Evolutionary conservation across 2,797 vertebrate species (phyloP), one percentile per base, ranked within the genome.

Genomic region (Urophycis tenuis): DNA sequence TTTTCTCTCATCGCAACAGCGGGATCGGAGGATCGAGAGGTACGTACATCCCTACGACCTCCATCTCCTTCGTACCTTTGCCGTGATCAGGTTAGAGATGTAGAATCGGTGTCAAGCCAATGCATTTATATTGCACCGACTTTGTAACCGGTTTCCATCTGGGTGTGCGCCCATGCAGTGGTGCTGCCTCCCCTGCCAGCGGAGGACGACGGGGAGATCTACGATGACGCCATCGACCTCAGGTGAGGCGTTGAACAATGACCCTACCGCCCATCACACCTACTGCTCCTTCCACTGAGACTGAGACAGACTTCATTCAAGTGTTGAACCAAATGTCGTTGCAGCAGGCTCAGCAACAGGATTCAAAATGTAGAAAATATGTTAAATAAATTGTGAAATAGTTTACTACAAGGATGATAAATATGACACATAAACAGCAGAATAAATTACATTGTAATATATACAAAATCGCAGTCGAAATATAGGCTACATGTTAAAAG

Each of bases 161-260:
- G 22, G 41, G 31, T 31, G 5, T 34, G 80, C 74, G 64, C 8
- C 75, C 41, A 74, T 84, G 30, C 86, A 97, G 95, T 92, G 2
- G 73, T 89, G 30, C 91, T 96, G 12, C 93, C 93, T 0, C 91
- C 92, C 5, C 92, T 92, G 25, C 89, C 92, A 60, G n/a, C n/a
- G n/a, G 85, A 86, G 17, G 92, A 89, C 0, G 92, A 87, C 6
- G 93, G 93, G 77, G 96, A 97, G 22, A 94, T 98, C 81, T 98
- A 98, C 49, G 94, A 97, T 74, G 96, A 95, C 19, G 81, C 96
- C 45, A 86, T 93, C 6, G 94, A 81, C 30, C 74, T 91, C 71
- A 91, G 91, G 97, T 98, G 90, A 80, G 87, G 85, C 12, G 39
- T 41, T 14, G 39, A 41, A 41, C 4, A 3, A 34, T n/a, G n/a